phyloP scores from a whole-genome alignment of 2,113 vertebrate genomes.

The Halichoeres trimaculatus region DNA sequence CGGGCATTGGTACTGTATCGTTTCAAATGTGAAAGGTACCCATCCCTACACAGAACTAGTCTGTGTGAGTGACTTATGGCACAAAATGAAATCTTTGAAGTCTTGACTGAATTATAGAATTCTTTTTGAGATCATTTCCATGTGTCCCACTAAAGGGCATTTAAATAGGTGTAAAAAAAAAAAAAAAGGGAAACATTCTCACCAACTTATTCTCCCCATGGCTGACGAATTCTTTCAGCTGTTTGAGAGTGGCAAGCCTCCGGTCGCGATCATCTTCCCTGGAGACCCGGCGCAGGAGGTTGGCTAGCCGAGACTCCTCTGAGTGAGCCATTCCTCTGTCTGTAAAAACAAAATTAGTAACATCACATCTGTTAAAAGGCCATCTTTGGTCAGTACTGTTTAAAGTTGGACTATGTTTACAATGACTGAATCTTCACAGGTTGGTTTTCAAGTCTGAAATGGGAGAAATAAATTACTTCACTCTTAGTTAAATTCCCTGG shows the following conservation, averaged over 20 bases:
- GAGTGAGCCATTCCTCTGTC: conserved; percentile 98
- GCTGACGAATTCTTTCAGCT: conserved; percentile 98
- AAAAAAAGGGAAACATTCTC: not conserved
- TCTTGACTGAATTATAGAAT: not conserved
- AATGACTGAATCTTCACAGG: no score
- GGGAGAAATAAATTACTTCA: no score
- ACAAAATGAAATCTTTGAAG: no score
- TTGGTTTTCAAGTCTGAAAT: no score
- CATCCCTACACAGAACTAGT: no score
- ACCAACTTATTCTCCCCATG: conserved; percentile 98
- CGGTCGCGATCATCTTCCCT: conserved; percentile 99
- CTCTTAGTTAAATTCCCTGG: no score
- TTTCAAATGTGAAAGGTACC: no score
- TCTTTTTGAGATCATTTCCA: not conserved
- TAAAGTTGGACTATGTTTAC: no score
- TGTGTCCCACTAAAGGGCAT: not conserved
- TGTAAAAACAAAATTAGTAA: conserved; percentile 60
- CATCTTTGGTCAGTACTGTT: no score
- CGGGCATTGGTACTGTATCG: no score
- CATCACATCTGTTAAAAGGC: not conserved
- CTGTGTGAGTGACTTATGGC: no score
- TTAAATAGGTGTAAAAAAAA: not conserved
- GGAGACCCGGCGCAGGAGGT: conserved; percentile 98
- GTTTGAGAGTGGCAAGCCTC: conserved; percentile 97
- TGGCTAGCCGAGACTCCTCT: conserved; percentile 98